Evolutionary conservation across 2,113 vertebrate species (phyloP).

Genomic region (Megaceryle torquata): DNA sequence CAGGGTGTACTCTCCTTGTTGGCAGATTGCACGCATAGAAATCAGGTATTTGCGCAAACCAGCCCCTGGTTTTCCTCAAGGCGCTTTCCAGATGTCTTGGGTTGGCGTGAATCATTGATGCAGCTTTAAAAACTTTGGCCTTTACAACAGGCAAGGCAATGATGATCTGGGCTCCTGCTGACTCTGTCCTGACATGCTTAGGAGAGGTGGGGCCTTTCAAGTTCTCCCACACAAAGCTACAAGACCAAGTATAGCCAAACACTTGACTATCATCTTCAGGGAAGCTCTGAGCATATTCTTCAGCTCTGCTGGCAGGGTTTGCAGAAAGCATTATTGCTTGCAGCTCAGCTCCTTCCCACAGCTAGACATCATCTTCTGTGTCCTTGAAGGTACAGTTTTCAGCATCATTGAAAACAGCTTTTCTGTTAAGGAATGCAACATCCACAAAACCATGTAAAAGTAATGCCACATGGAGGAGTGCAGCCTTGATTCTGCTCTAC

Average conservation of each 20-base stretch:
- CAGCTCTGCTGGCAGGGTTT: background rate
- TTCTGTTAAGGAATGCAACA: background rate
- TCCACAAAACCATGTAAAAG: background rate
- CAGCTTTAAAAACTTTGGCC: background rate
- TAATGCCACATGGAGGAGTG: background rate
- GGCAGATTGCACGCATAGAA: background rate
- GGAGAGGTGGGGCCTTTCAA: background rate
- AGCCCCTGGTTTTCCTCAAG: slow-evolving; percentile 25
- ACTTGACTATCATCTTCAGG: background rate
- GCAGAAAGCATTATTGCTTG: background rate
- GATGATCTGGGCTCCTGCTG: background rate
- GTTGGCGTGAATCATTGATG: background rate
- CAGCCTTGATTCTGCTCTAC: background rate
- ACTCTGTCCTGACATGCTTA: background rate
- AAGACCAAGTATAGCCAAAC: background rate
- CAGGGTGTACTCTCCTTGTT: background rate
- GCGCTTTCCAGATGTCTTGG: background rate
- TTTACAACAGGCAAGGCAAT: background rate
- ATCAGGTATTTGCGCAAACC: background rate
- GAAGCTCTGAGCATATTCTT: background rate
- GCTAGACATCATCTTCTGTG: background rate
- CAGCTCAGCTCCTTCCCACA: background rate
- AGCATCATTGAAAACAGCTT: background rate
- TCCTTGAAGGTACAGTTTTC: background rate
- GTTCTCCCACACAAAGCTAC: background rate